Conservation (phyloP, 92 coral and sea anemone genomes). For the Heliopora coerulea region DNA sequence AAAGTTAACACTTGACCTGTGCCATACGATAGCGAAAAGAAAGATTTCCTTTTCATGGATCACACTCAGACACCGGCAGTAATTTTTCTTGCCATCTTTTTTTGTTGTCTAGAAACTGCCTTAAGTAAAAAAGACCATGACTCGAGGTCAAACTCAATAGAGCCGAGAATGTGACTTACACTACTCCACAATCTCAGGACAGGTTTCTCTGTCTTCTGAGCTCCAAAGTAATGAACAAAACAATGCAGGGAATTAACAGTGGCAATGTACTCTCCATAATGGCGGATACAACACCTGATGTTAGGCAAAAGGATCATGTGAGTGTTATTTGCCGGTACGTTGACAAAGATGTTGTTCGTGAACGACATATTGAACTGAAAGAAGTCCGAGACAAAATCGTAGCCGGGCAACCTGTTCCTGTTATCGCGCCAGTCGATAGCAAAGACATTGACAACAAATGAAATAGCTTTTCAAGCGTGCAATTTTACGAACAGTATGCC, state of each 20-base stretch:
- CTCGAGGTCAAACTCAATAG: constrained; percentile 2
- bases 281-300: neutral
- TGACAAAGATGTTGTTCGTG: no score
- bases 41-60: constrained; percentile 1
- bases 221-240: neutral
- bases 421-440: no score
- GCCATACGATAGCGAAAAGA: neutral
- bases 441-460: no score
- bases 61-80: neutral
- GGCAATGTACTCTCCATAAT: neutral
- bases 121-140: neutral
- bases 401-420: no score
- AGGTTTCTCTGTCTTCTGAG: neutral
- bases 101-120: no score
- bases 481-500: no score
- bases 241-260: neutral
- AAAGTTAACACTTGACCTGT: constrained; percentile 3
- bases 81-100: neutral
- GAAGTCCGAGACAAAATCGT: no score
- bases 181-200: constrained; percentile 3
- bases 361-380: no score
- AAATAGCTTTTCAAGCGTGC: no score
- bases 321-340: no score
- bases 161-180: constrained; percentile 9
- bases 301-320: no score